These are phyloP conservation scores for Hydrolagus colliei DNA, from an alignment of 2,797 vertebrate species.

Conservation along the genomic window DNA sequence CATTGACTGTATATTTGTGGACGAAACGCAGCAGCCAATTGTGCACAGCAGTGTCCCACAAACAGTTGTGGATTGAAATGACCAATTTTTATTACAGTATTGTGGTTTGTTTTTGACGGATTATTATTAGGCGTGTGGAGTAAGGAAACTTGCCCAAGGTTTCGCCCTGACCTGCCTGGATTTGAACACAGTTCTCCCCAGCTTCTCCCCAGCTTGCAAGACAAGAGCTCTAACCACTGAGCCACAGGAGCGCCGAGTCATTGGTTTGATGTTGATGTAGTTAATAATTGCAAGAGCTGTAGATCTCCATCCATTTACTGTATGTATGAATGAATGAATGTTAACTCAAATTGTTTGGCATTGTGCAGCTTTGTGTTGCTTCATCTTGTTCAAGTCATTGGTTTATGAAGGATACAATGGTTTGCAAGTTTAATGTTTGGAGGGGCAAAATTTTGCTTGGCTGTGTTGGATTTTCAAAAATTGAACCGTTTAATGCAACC, in stretches of 20 bases:
- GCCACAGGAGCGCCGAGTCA: not conserved
- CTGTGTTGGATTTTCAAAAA: constrained; percentile 10
- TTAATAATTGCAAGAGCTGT: not conserved
- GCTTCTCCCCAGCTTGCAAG: too few relatives aligned
- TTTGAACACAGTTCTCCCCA: too few relatives aligned
- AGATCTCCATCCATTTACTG: not conserved
- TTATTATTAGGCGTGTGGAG: too few relatives aligned
- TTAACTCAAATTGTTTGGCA: not conserved
- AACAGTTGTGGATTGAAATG: too few relatives aligned
- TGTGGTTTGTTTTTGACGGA: too few relatives aligned
- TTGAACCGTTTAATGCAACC: not conserved
- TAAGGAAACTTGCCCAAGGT: too few relatives aligned
- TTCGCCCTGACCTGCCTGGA: too few relatives aligned
- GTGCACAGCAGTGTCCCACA: too few relatives aligned
- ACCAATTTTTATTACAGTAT: too few relatives aligned
- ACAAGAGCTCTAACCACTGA: too few relatives aligned
- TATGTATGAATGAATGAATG: not conserved
- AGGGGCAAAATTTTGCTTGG: not conserved
- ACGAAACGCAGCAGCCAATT: too few relatives aligned
- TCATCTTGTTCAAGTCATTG: not conserved
- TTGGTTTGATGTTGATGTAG: not conserved
- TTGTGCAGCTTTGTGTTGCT: not conserved
- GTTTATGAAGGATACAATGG: not conserved
- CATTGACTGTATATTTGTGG: too few relatives aligned
- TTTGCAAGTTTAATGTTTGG: not conserved